phyloP scores from a whole-genome alignment of 2,888 invertebrate species.

The Eurytoma californica region DNA sequence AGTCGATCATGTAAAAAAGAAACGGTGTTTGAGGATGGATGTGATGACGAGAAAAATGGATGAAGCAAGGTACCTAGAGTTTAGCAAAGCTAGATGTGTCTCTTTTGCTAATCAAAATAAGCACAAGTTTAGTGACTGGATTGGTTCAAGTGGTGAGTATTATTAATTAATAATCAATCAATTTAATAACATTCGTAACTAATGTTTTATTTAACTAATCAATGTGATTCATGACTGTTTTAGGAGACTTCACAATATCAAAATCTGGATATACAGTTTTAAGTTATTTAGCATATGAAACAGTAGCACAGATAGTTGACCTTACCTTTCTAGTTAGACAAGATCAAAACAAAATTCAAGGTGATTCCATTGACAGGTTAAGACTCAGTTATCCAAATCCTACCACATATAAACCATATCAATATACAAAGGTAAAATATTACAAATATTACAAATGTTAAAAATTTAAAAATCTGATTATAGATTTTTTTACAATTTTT shows the following conservation, averaged over 20 bases:
- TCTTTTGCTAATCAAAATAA: slow-evolving; percentile 81
- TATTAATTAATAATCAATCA: not conserved
- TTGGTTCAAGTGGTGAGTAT: slow-evolving; percentile 68
- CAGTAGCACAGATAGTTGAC: slow-evolving; percentile 92
- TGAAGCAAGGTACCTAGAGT: slow-evolving; percentile 81
- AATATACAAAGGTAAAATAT: slow-evolving; percentile 67
- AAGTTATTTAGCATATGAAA: slow-evolving; percentile 91
- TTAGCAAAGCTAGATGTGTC: slow-evolving; percentile 85
- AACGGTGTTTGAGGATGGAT: slow-evolving; percentile 77
- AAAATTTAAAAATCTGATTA: slow-evolving; percentile 1
- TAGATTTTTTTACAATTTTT: not conserved
- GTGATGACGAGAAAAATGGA: slow-evolving; percentile 77
- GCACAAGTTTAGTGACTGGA: slow-evolving; percentile 72
- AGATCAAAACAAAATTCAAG: slow-evolving; percentile 82
- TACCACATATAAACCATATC: slow-evolving; percentile 71
- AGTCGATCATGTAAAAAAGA: slow-evolving; percentile 80
- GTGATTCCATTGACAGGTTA: slow-evolving; percentile 84
- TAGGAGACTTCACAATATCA: slow-evolving; percentile 79
- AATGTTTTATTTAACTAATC: slow-evolving; percentile 16
- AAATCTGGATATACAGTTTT: slow-evolving; percentile 85
- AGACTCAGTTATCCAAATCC: slow-evolving; percentile 81
- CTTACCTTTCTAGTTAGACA: slow-evolving; percentile 87
- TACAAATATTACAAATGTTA: not conserved
- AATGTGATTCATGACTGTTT: slow-evolving; percentile 47
- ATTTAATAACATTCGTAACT: not conserved